phyloP scores from a whole-genome alignment of 1,140 invertebrate genomes.

The Pseudomyrmex cubaensis region DNA sequence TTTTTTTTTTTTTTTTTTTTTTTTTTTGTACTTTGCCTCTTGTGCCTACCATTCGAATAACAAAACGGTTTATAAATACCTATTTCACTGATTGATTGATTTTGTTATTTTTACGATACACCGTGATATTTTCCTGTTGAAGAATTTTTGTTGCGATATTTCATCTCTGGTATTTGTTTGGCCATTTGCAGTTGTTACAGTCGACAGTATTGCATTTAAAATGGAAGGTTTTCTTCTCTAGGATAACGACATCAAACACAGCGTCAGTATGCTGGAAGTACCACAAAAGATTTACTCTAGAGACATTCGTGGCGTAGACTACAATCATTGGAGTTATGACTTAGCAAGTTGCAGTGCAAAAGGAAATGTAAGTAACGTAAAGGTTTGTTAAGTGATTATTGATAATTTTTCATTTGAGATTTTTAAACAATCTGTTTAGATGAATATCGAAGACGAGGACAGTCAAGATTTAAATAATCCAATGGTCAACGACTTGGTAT shows the following conservation, averaged over 20 bases:
- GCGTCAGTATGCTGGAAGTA: slow-evolving; percentile 80
- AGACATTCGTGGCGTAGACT: slow-evolving; percentile 77
- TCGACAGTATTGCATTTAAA: too few relatives aligned
- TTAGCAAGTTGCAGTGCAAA: slow-evolving; percentile 76
- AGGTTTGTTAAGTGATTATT: not conserved
- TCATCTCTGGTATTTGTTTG: too few relatives aligned
- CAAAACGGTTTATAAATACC: too few relatives aligned
- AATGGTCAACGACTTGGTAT: slow-evolving; percentile 88
- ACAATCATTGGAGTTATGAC: slow-evolving; percentile 81
- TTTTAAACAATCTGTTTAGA: slow-evolving; percentile 72
- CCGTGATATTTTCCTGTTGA: too few relatives aligned
- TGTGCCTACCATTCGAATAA: too few relatives aligned
- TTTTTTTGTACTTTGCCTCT: too few relatives aligned
- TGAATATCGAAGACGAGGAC: slow-evolving; percentile 85
- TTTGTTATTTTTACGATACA: too few relatives aligned
- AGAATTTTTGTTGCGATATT: not conserved
- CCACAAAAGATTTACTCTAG: slow-evolving; percentile 76
- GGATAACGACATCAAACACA: slow-evolving; percentile 77
- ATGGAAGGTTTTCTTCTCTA: slow-evolving; percentile 30
- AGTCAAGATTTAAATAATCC: slow-evolving; percentile 85
- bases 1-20: not conserved
- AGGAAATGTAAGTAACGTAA: slow-evolving; percentile 77
- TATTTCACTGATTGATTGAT: too few relatives aligned
- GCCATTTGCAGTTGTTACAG: too few relatives aligned
- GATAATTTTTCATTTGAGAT: not conserved